Base-by-base conservation (phyloP, 2,797 vertebrate species). In the Mus minutoides region DNA sequence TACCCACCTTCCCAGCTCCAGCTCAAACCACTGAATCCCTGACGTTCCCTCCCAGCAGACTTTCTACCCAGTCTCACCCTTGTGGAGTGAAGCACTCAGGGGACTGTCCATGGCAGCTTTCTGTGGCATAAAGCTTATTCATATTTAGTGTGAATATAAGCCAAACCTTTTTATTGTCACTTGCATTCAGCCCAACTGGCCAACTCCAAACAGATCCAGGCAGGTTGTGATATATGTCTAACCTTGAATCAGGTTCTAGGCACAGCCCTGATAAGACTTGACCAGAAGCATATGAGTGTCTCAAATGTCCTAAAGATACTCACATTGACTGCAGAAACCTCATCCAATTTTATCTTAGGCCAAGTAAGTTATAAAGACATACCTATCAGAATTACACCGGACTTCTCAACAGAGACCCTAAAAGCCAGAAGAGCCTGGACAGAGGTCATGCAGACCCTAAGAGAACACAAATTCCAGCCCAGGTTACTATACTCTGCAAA, bases 181-280 rank as follows among this genome's bases (percentile, higher is more conserved):
- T 88, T 91, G 75, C 79, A 92, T 69, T 95, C 96, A 94, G 80
- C 40, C 78, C 96, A 95, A 69, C 83, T 67, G 77, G 9, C 95
- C 84, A 84, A 89, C 71, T 96, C 92, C 93, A 96, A 96, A 97
- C 54, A 77, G 3, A 94, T 97, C 40, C 92, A 80, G 62, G 40
- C 90, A 83, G 96, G 85, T 96, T 97, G 31, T 83, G 78, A 95
- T 97, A 93, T 96, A 96, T 97, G 93, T 71, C 98, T 84, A 94
- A 85, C 67, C 85, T 93, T 94, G 92, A 97, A 80, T 92, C 97
- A 90, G 60, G 95, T 92, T 90, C 67, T 19, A 22, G 94, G 46
- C 78, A 85, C 21, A 64, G 60, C 52, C 80, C 71, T 26, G 52
- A 37, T 49, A 60, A 95, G 73, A 95, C 34, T 46, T 67, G 24